Percentiles rank a stretch among this genome's conserved stretches.
Conservation (phyloP, 1,140 invertebrate species). For the Drosophila grimshawi region DNA sequence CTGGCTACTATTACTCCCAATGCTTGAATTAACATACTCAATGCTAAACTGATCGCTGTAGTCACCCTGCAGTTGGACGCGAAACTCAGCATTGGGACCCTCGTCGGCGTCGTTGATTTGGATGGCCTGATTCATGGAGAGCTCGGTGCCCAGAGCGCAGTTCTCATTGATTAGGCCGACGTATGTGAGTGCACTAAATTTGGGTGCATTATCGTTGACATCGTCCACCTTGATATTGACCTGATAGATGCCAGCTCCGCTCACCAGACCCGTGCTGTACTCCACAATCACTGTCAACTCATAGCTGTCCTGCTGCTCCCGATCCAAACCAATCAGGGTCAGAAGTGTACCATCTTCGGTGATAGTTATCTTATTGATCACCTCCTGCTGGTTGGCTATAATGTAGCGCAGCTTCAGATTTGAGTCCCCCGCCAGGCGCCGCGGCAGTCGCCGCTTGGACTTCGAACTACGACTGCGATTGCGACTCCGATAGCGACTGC, state of each 20-base stretch:
- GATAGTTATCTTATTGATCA: slow-evolving; percentile 90
- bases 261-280: slow-evolving; percentile 87
- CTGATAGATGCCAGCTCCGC: slow-evolving; percentile 90
- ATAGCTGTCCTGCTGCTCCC: slow-evolving; percentile 90
- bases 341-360: slow-evolving; percentile 91
- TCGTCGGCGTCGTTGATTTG: slow-evolving; percentile 91
- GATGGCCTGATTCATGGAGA: slow-evolving; percentile 88
- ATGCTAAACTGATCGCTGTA: slow-evolving; percentile 91
- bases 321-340: slow-evolving; percentile 90
- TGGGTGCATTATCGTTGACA: slow-evolving; percentile 95
- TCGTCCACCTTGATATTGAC: slow-evolving; percentile 92
- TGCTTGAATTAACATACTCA: slow-evolving; percentile 84
- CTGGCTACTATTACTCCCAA: slow-evolving; percentile 46
- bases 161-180: slow-evolving; percentile 93
- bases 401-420: slow-evolving; percentile 87
- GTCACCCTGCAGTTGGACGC: slow-evolving; percentile 90
- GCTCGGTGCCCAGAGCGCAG: slow-evolving; percentile 89
- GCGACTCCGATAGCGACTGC: slow-evolving; percentile 67
- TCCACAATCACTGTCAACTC: slow-evolving; percentile 92
- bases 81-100: slow-evolving; percentile 91
- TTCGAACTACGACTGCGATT: slow-evolving; percentile 61
- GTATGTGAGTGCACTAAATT: slow-evolving; percentile 90
- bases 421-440: slow-evolving; percentile 59
- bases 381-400: slow-evolving; percentile 92
- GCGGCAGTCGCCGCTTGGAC: slow-evolving; percentile 53